Evolutionary conservation across 2,888 invertebrate genomes (phyloP), one percentile per base, ranked within the genome.

Genomic region (Heliconius hortense): DNA sequence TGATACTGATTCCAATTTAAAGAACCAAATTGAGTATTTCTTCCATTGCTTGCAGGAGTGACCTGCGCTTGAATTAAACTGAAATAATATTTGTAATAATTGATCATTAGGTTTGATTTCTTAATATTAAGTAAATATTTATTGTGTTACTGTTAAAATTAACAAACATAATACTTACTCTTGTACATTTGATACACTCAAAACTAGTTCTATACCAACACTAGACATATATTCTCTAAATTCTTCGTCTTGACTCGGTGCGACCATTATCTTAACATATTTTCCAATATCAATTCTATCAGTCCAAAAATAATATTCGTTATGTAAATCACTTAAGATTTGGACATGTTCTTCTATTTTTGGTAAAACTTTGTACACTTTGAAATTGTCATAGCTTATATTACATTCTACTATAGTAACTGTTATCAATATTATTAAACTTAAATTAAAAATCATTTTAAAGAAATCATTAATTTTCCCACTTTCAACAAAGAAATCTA

Each of bases 1-100:
- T 96, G 92, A 82, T 96, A 97, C 59, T 88, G 90, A 1, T 90
- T 94, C 95, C 96, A 96, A 63, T 83, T 85, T 28, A 86, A 77
- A 89, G 86, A 53, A 94, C 92, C 35, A 96, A 96, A 0, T 87
- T 86, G 78, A 95, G 87, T 62, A 96, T 96, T 80, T 95, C 95
- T 0, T 95, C 92, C 59, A 96, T 84, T 0, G 87, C 88, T 82
- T 96, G 94, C 82, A 96, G 96, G 18, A 88, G 90, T 0, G 86
- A 92, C 94, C 95, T 96, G 67, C 89, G 35, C 39, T 11, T 31
- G 13, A 64, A 64, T 64, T 35, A 64, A 64, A 18, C 64, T 64
- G 64, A 64, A 64, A 59, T 59, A 59, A 24, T 24, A 24, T 59
- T 59, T 59, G 4, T 24, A 24, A 56, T 56, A 56, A 10, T 21